phyloP scores from a whole-genome alignment of 2,113 vertebrate species.

The Rhynchopsitta pachyrhyncha region DNA sequence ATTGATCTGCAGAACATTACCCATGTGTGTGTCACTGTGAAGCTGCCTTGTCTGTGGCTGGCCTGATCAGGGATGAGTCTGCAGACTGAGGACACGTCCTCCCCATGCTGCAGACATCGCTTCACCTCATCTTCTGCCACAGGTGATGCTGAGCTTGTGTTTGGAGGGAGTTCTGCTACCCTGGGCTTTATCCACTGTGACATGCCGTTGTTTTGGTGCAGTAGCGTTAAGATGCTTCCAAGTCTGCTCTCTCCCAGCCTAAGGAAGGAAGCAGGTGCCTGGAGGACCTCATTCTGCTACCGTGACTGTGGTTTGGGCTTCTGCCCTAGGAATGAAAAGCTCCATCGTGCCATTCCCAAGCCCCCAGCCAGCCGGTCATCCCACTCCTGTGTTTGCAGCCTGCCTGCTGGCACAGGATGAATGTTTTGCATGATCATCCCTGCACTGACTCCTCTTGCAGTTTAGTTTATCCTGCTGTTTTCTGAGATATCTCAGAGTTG shows the following conservation, averaged over 20 bases:
- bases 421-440: neutral
- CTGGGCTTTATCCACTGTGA: neutral
- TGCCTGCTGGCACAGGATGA: neutral
- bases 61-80: neutral
- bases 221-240: neutral
- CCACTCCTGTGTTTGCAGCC: neutral
- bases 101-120: fast-evolving
- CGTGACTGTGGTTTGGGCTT: neutral
- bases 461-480: neutral
- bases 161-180: neutral
- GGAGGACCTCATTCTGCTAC: neutral
- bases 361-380: fast-evolving
- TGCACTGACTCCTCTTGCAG: neutral
- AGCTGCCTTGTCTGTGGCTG: neutral
- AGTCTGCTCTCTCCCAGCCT: neutral
- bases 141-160: neutral
- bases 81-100: neutral
- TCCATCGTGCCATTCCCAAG: neutral
- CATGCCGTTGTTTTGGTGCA: neutral
- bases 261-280: neutral
- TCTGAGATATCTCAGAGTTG: neutral
- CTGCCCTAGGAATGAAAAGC: neutral
- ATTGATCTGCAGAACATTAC: neutral
- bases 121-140: fast-evolving
- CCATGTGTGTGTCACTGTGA: neutral